These are phyloP conservation scores for Leptinotarsa defecta DNA, from an alignment of 1,140 invertebrate genomes.

Conservation along the genomic window DNA sequence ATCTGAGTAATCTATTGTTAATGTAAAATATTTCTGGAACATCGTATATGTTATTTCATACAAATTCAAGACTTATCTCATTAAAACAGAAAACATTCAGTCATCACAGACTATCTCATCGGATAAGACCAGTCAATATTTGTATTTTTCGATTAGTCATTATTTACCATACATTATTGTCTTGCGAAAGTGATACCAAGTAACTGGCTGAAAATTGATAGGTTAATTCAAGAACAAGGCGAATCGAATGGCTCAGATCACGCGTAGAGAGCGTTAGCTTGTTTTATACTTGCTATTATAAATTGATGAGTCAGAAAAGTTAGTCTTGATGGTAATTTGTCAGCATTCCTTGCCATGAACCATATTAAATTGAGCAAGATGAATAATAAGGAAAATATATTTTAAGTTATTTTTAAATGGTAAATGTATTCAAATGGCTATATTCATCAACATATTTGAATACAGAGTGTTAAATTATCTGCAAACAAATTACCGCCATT, in stretches of 20 bases:
- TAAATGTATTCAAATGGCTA: no score
- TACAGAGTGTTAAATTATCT: no score
- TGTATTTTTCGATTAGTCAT: not conserved
- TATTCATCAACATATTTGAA: no score
- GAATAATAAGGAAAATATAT: no score
- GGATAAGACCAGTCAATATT: not conserved
- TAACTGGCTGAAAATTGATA: not conserved
- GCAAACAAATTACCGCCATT: no score
- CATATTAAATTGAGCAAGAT: no score
- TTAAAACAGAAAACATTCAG: not conserved
- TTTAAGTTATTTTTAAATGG: no score
- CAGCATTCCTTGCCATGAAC: not conserved
- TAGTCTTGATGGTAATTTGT: not conserved
- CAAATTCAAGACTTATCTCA: no score
- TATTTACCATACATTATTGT: not conserved
- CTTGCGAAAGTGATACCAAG: not conserved
- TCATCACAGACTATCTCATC: not conserved
- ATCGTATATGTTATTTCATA: no score
- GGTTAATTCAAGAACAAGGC: conserved; percentile 1
- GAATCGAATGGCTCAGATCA: not conserved
- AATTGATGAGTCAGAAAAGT: conserved; percentile 3
- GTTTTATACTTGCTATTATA: not conserved
- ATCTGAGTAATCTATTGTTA: no score
- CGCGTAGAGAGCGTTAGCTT: not conserved
- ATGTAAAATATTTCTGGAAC: no score